These are phyloP conservation scores for Leptopilina boulardi DNA, from an alignment of 1,140 invertebrate species.

Conservation along the genomic window DNA sequence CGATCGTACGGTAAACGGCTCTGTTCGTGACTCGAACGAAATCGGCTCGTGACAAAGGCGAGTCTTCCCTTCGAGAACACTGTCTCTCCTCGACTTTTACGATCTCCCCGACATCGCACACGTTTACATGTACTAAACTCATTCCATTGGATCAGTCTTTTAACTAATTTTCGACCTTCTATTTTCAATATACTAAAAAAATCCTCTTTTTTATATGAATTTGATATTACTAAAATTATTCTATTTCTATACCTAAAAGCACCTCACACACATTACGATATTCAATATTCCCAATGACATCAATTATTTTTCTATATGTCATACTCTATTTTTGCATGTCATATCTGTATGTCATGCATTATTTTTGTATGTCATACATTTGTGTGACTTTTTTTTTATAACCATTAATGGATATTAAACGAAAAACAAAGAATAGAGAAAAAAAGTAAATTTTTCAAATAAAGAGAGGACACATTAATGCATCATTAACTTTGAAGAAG, in stretches of 20 bases:
- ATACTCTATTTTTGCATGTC: too few relatives aligned
- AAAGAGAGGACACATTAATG: background rate
- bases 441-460: too few relatives aligned
- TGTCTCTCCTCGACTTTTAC: conserved; percentile 33
- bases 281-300: too few relatives aligned
- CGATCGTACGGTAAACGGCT: conserved; percentile 31
- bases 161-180: conserved; percentile 20
- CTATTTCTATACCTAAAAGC: too few relatives aligned
- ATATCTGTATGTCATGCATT: too few relatives aligned
- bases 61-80: conserved; percentile 28
- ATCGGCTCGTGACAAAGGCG: conserved; percentile 25
- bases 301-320: too few relatives aligned
- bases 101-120: conserved; percentile 20
- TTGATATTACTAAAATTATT: too few relatives aligned
- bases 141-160: background rate
- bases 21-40: conserved; percentile 29
- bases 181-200: background rate
- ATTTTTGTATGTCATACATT: too few relatives aligned
- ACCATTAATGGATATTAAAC: too few relatives aligned
- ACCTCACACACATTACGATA: too few relatives aligned
- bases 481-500: background rate
- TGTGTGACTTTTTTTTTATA: too few relatives aligned
- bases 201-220: background rate
- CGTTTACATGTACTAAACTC: conserved; percentile 10
- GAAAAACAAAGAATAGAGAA: too few relatives aligned